Evolutionary conservation across 1,140 invertebrate genomes (phyloP).

Genomic region (Scaptodrosophila lebanonensis): DNA sequence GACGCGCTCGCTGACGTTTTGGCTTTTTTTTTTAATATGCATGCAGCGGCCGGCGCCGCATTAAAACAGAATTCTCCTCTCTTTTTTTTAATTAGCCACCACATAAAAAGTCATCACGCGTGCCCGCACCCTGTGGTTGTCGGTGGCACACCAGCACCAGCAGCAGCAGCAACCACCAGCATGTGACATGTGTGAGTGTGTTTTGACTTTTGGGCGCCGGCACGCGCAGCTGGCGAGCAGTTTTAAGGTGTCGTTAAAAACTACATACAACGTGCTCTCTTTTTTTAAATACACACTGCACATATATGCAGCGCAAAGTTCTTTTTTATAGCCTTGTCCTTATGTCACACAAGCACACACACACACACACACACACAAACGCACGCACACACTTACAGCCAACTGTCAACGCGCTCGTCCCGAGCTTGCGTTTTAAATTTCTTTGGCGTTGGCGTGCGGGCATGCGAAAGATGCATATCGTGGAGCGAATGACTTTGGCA

Average conservation of each 20-base stretch:
- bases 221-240: constrained; percentile 33
- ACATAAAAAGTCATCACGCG: constrained; percentile 51
- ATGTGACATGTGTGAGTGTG: constrained; percentile 53
- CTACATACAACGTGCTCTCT: constrained; percentile 18
- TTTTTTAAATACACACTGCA: constrained; percentile 1
- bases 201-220: constrained; percentile 38
- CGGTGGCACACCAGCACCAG: neutral
- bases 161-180: constrained; percentile 33
- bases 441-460: constrained; percentile 26
- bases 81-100: constrained; percentile 68
- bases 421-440: constrained; percentile 49
- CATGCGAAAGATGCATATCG: neutral
- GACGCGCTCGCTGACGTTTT: constrained; percentile 34
- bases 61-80: too few relatives aligned
- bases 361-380: too few relatives aligned
- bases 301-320: neutral
- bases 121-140: neutral
- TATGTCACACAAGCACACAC: too few relatives aligned
- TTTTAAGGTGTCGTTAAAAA: constrained; percentile 62
- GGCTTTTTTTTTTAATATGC: constrained; percentile 7
- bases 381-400: constrained; percentile 54
- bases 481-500: neutral
- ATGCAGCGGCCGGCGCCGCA: too few relatives aligned
- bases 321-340: constrained; percentile 50
- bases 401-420: constrained; percentile 58